Conservation (phyloP, 1,140 invertebrate species). For the Drosophila baimaii region DNA sequence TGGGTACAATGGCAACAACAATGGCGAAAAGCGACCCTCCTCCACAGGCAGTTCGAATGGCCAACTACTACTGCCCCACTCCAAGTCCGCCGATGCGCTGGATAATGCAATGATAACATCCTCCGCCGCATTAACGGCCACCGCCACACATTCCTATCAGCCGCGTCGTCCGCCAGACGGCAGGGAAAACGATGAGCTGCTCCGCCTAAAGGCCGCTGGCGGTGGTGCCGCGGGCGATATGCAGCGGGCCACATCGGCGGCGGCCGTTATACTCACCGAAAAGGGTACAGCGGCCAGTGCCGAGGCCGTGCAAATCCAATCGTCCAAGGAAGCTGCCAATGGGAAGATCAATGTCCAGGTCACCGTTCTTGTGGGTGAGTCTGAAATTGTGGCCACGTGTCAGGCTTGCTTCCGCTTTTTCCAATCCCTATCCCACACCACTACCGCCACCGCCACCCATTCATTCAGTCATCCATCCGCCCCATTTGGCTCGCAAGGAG, state of each 20-base stretch:
- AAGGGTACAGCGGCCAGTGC: conserved; percentile 85
- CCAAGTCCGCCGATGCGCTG: conserved; percentile 70
- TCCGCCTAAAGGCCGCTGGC: conserved; percentile 52
- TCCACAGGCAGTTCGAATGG: conserved; percentile 67
- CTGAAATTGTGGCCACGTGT: conserved; percentile 14
- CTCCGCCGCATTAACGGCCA: conserved; percentile 72
- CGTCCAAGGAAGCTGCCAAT: conserved; percentile 89
- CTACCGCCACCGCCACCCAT: conserved; percentile 7
- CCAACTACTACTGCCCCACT: conserved; percentile 65
- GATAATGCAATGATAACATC: conserved; percentile 56
- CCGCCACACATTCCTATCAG: conserved; percentile 83
- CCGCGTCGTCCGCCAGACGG: conserved; percentile 88
- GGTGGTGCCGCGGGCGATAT: conserved; percentile 40
- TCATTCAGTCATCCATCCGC: conserved; percentile 5
- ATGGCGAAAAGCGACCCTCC: conserved; percentile 67
- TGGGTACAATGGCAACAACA: conserved; percentile 51
- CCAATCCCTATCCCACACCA: conserved; percentile 1
- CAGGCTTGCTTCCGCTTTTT: conserved; percentile 25
- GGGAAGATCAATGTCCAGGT: conserved; percentile 95
- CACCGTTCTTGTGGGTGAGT: conserved; percentile 89
- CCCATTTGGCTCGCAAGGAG: conserved; percentile 26
- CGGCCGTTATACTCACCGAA: conserved; percentile 73
- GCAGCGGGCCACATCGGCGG: conserved; percentile 74
- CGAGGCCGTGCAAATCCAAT: conserved; percentile 85
- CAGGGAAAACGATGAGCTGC: conserved; percentile 88